A percentile compares a stretch with the other conserved stretches of the same genome.
phyloP scores from a whole-genome alignment of 2,113 vertebrate genomes.

The Daphoenositta chrysoptera region DNA sequence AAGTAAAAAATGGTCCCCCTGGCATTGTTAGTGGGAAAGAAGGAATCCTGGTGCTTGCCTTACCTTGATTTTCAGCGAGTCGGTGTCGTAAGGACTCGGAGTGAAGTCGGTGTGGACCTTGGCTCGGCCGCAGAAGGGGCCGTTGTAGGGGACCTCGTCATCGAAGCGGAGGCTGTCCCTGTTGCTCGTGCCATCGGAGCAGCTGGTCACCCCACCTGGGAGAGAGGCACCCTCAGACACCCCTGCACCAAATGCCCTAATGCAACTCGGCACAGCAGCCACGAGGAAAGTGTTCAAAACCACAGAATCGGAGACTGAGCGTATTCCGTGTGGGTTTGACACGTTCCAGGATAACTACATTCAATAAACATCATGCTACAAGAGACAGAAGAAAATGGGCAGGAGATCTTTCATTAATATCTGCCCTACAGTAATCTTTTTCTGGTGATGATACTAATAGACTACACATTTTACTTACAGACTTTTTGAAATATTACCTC shows the following conservation, averaged over 20 bases:
- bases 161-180: constrained; percentile 86
- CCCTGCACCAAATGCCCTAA: background rate
- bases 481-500: constrained; percentile 20
- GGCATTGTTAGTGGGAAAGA: background rate
- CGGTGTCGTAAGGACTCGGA: constrained; percentile 91
- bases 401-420: background rate
- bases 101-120: constrained; percentile 89
- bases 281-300: background rate
- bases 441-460: constrained; percentile 12
- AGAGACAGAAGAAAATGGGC: background rate
- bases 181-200: constrained; percentile 85
- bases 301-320: background rate
- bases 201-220: constrained; percentile 88
- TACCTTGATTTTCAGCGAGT: constrained; percentile 94
- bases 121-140: constrained; percentile 86
- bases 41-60: background rate
- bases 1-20: accelerated
- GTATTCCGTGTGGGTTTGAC: background rate
- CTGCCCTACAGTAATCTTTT: constrained; percentile 20
- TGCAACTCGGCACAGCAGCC: background rate
- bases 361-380: background rate
- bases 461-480: constrained; percentile 10
- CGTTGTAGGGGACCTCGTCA: constrained; percentile 73
- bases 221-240: background rate
- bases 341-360: background rate